phyloP scores from a whole-genome alignment of 53 echinoderm and acorn worm genomes.

The Holothuria scabra region DNA sequence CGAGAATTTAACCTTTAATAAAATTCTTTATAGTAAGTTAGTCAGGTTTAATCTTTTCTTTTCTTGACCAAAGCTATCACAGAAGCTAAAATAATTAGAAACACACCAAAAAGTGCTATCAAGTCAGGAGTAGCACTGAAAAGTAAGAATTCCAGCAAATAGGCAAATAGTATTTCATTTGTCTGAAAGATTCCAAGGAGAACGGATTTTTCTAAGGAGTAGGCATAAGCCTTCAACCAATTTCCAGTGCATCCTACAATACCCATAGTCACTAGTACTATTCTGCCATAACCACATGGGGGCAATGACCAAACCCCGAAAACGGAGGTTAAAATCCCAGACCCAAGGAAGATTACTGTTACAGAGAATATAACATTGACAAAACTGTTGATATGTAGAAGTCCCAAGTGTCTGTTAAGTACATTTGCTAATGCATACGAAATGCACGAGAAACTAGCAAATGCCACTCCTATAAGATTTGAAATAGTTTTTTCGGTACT shows the following conservation, averaged over 20 bases:
- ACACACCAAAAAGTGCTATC: background rate
- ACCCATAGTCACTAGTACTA: background rate
- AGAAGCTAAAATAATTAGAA: background rate
- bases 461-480: background rate
- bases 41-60: background rate
- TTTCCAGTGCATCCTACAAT: background rate
- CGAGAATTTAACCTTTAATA: too few relatives aligned
- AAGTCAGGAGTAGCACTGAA: background rate
- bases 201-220: background rate
- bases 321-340: background rate
- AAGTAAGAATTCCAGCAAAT: slow-evolving; percentile 14
- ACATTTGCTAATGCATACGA: background rate
- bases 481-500: background rate
- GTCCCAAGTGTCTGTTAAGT: background rate
- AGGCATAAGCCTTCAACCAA: background rate
- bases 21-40: too few relatives aligned
- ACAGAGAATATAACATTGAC: background rate
- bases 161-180: slow-evolving; percentile 6
- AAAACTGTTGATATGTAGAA: background rate
- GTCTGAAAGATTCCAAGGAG: background rate
- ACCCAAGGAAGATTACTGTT: background rate
- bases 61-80: background rate
- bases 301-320: background rate
- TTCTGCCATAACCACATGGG: background rate
- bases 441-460: background rate